Percentiles rank a stretch among this genome's conserved stretches.
Evolutionary conservation across 1,140 invertebrate species (phyloP).

Genomic region (Ostrea edulis): DNA sequence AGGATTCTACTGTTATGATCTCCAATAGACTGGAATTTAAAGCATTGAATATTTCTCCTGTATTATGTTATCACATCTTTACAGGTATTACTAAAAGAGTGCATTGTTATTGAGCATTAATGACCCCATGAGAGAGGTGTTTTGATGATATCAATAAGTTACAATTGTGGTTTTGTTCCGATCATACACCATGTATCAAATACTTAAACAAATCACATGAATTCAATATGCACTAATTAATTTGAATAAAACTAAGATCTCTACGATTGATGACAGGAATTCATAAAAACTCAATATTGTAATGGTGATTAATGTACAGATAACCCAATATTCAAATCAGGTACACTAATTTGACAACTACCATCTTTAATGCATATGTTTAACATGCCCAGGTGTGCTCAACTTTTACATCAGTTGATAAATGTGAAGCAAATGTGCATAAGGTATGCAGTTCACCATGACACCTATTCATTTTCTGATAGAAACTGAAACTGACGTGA

Average conservation of each 20-base stretch:
- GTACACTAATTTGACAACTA: neutral
- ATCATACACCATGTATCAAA: neutral
- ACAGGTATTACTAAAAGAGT: neutral
- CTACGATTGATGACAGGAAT: neutral
- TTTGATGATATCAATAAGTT: neutral
- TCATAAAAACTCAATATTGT: neutral
- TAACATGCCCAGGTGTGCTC: neutral
- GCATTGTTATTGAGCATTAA: neutral
- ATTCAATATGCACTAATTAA: slow-evolving; percentile 12
- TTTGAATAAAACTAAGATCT: slow-evolving; percentile 6
- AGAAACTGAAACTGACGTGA: neutral
- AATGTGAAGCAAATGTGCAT: neutral
- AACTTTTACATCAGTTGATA: neutral
- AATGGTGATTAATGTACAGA: neutral
- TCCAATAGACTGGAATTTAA: neutral
- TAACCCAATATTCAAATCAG: neutral
- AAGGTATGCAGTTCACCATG: neutral
- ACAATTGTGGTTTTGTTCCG: neutral
- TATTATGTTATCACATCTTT: neutral
- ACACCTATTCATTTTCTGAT: neutral
- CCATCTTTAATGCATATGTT: too few relatives aligned
- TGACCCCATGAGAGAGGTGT: neutral
- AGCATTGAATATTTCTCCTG: neutral
- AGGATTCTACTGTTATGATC: slow-evolving; percentile 14
- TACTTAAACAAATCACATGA: neutral